phyloP scores from a whole-genome alignment of 2,113 vertebrate genomes.

The Trogon melanurus region DNA sequence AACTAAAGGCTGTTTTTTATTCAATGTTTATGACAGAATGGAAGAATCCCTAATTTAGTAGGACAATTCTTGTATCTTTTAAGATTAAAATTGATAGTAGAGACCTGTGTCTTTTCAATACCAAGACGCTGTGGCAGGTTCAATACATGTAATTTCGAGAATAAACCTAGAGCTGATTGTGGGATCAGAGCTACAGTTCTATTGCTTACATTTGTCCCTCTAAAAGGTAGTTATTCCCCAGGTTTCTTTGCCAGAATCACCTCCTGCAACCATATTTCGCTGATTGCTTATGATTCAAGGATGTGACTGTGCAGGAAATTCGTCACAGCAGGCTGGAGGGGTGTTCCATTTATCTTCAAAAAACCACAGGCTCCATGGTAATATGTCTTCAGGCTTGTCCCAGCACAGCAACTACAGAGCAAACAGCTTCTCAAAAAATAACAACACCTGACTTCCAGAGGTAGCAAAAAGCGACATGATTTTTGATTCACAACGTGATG shows the following conservation, averaged over 20 bases:
- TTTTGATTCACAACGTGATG: background rate
- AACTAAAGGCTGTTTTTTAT: background rate
- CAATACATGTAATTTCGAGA: background rate
- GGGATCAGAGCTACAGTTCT: background rate
- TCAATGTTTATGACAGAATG: background rate
- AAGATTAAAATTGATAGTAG: background rate
- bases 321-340: slow-evolving; percentile 15
- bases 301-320: slow-evolving; percentile 32
- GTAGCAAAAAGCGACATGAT: background rate
- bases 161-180: background rate
- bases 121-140: background rate
- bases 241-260: background rate
- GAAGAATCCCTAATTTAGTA: background rate
- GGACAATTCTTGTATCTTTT: background rate
- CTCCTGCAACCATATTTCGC: background rate
- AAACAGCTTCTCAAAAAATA: slow-evolving; percentile 26
- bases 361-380: background rate
- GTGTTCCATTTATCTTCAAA: background rate
- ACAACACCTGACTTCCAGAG: slow-evolving; percentile 1
- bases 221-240: slow-evolving; percentile 11
- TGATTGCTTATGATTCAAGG: slow-evolving; percentile 32
- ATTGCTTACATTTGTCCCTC: background rate
- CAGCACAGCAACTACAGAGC: background rate
- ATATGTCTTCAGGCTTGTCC: background rate
- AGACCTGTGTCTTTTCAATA: background rate